Evolutionary conservation across 2,113 vertebrate genomes (phyloP), one percentile per base, ranked within the genome.

Genomic region (Meriones unguiculatus): DNA sequence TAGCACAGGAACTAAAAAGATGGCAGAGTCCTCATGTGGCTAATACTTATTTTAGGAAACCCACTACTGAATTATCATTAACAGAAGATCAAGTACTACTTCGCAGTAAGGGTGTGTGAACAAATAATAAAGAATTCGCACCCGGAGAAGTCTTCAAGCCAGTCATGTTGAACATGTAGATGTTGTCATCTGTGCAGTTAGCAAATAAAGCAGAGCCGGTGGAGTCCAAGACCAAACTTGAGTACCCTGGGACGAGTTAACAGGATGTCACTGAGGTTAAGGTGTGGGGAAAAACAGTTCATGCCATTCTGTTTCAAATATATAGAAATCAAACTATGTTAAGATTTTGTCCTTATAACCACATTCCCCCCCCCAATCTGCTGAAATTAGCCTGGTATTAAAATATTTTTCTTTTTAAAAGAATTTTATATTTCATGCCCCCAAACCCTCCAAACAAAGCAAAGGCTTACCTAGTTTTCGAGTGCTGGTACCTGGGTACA

Each of bases 161-260:
- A 15, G 98, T 98, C 98, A 99, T 98, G 85, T 99, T 99, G 97
- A 99, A 99, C 99, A 99, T 99, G 97, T 99, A 99, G 97, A 99
- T 99, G 84, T 92, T 99, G 95, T 99, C 99, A 97, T 99, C 99
- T 8, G 99, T 99, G 97, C 99, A 99, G 97, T 99, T 99, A 92
- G 99, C 99, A 97, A 99, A 99, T 35, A 99, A 97, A 88, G 98
- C 99, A 92, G 99, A 99, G 95, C 99, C 98, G 0, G 98, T 99
- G 25, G 99, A 99, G 98, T 99, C 99, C 97, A 99, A 98, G 91
- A 99, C 97, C n/a, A 99, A 98, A 90, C 99, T 99, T 1, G 99
- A 99, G 97, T 99, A 99, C 35, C 99, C 99, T 99, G 46, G 1
- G 94, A 87, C 41, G 46, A 65, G 82, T 65, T 64, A 85, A 65